Percentiles rank a stretch among this genome's conserved stretches.
Conservation (phyloP, 1,140 invertebrate genomes). For the Zaprionus tsacasi region DNA sequence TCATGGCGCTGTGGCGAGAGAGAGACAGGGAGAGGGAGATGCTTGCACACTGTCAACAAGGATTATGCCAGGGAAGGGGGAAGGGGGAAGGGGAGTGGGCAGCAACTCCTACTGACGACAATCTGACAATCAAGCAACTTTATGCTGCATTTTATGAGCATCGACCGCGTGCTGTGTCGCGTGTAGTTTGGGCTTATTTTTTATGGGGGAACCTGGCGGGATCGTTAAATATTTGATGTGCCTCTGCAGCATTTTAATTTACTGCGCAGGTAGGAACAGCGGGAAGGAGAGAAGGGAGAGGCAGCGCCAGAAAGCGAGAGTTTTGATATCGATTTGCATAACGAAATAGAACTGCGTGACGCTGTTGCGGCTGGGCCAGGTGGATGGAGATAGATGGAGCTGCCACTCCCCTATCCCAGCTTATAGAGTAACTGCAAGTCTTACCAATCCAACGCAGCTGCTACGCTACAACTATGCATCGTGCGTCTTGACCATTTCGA, state of each 20-base stretch:
- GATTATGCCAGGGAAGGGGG: slow-evolving; percentile 24
- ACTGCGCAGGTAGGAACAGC: slow-evolving; percentile 10
- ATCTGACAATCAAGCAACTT: slow-evolving; percentile 56
- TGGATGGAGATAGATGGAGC: too few relatives aligned
- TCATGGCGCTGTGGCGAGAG: slow-evolving; percentile 45
- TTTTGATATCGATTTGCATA: slow-evolving; percentile 43
- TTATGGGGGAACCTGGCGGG: slow-evolving; percentile 32
- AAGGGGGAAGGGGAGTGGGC: background rate
- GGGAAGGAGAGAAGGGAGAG: background rate
- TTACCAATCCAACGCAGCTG: background rate
- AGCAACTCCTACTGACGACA: slow-evolving; percentile 30
- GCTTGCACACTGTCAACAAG: slow-evolving; percentile 58
- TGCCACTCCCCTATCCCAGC: background rate
- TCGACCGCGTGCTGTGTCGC: slow-evolving; percentile 9
- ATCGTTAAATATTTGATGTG: slow-evolving; percentile 62
- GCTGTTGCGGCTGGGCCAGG: slow-evolving; percentile 8
- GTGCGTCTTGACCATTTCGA: slow-evolving; percentile 25
- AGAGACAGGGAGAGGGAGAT: background rate
- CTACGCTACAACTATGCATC: background rate
- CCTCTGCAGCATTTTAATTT: slow-evolving; percentile 67
- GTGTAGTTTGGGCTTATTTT: slow-evolving; percentile 44
- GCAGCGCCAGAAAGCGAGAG: slow-evolving; percentile 25
- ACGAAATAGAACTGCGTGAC: slow-evolving; percentile 41
- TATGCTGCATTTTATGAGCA: slow-evolving; percentile 55
- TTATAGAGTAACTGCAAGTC: background rate